Percentiles rank a stretch among this genome's conserved stretches.
These are phyloP conservation scores for Nephrotoma flavescens DNA, from an alignment of 2,888 invertebrate genomes.

Conservation along the genomic window DNA sequence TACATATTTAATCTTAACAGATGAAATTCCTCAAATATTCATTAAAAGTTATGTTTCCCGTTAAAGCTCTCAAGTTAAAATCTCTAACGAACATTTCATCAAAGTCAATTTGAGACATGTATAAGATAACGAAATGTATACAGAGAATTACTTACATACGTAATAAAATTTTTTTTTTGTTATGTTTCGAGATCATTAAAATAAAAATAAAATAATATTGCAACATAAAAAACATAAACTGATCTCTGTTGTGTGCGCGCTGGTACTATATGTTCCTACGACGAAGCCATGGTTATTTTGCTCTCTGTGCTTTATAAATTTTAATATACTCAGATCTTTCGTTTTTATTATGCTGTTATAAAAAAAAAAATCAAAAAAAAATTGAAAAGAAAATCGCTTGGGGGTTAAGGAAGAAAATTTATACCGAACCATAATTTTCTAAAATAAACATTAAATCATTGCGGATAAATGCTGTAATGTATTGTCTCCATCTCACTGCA, in stretches of 20 bases:
- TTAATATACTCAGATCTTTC: not conserved
- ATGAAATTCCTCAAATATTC: not conserved
- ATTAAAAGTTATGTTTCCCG: not conserved
- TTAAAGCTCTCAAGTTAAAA: not conserved
- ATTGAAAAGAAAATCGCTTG: not conserved
- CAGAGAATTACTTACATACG: not conserved
- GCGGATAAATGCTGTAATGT: not conserved
- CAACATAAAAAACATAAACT: not conserved
- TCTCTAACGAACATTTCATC: not conserved
- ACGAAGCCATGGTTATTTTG: not conserved
- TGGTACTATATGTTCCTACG: not conserved
- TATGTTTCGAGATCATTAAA: not conserved
- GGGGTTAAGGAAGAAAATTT: not conserved
- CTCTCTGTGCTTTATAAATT: not conserved
- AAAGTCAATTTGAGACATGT: not conserved
- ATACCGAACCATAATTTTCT: not conserved
- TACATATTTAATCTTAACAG: not conserved
- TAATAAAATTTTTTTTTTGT: not conserved
- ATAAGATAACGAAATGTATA: not conserved
- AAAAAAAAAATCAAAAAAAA: not conserved
- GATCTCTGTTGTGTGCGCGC: not conserved
- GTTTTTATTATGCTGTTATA: not conserved
- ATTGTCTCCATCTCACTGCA: not conserved
- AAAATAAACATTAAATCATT: conserved; percentile 1
- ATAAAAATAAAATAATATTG: not conserved